Percentiles rank a stretch among this genome's conserved stretches.
phyloP scores from a whole-genome alignment of 2,113 vertebrate genomes.

The Neolamprologus caudopunctatus region DNA sequence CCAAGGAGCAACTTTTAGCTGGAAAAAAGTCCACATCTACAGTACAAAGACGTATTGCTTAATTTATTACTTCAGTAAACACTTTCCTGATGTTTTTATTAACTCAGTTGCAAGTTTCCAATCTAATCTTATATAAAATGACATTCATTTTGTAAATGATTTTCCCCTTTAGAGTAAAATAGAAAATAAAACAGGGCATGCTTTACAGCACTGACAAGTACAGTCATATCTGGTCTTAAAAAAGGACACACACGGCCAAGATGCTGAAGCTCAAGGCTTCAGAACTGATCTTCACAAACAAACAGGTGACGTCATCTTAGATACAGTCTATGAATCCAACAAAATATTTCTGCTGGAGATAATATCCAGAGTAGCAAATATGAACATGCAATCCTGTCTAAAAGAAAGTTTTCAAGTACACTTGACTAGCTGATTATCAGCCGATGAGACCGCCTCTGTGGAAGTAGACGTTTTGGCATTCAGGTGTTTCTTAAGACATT shows the following conservation, averaged over 20 bases:
- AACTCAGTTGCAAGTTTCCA: background rate
- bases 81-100: background rate
- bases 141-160: background rate
- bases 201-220: background rate
- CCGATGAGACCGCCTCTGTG: background rate
- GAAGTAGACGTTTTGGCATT: background rate
- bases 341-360: background rate
- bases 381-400: background rate
- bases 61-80: background rate
- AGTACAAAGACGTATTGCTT: background rate
- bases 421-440: background rate
- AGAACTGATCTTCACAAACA: background rate
- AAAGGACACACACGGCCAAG: background rate
- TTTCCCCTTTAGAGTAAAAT: background rate
- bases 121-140: background rate
- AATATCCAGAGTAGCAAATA: background rate
- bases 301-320: background rate
- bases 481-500: background rate
- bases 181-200: background rate
- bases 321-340: background rate
- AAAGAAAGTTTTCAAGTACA: background rate
- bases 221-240: background rate
- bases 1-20: background rate
- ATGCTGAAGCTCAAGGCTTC: background rate
- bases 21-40: background rate